phyloP scores from a whole-genome alignment of 2,797 vertebrate genomes.

The Lutjanus argentimaculatus region DNA sequence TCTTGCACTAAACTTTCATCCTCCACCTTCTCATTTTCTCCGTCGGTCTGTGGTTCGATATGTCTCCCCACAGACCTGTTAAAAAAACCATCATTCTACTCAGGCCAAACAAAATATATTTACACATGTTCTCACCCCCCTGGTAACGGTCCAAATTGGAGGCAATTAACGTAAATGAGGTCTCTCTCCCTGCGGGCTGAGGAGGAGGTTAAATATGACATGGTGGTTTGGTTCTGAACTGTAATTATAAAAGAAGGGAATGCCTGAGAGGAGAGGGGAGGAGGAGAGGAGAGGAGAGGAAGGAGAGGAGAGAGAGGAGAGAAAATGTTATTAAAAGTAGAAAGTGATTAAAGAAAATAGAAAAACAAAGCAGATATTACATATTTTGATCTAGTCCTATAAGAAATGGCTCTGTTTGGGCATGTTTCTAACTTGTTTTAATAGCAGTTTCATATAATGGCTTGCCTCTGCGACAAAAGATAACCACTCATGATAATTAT shows the following conservation, averaged over 20 bases:
- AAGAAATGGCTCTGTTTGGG: neutral
- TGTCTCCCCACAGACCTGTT: constrained; percentile 30
- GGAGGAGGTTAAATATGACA: constrained; percentile 60
- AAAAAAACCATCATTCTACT: constrained; percentile 18
- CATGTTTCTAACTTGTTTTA: constrained; percentile 5
- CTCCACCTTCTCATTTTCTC: neutral
- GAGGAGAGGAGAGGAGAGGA: neutral
- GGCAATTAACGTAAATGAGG: constrained; percentile 66
- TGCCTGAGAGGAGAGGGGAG: constrained; percentile 5
- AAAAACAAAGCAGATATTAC: constrained; percentile 17
- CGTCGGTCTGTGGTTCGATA: neutral
- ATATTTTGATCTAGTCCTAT: constrained; percentile 26
- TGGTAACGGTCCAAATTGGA: constrained; percentile 44
- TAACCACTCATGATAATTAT: neutral
- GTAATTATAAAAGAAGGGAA: constrained; percentile 44
- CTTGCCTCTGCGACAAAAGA: constrained; percentile 1
- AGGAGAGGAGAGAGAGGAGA: constrained; percentile 6
- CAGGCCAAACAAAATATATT: constrained; percentile 9
- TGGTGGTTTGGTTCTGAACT: constrained; percentile 26
- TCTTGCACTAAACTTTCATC: constrained; percentile 10
- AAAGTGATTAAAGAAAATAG: constrained; percentile 14
- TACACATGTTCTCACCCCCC: constrained; percentile 29
- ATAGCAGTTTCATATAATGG: neutral
- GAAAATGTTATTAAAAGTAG: constrained; percentile 27
- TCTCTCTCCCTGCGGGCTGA: constrained; percentile 43